Evolutionary conservation across 1,140 invertebrate genomes (phyloP), one percentile per base, ranked within the genome.

Genomic region (Drosophila grimshawi): DNA sequence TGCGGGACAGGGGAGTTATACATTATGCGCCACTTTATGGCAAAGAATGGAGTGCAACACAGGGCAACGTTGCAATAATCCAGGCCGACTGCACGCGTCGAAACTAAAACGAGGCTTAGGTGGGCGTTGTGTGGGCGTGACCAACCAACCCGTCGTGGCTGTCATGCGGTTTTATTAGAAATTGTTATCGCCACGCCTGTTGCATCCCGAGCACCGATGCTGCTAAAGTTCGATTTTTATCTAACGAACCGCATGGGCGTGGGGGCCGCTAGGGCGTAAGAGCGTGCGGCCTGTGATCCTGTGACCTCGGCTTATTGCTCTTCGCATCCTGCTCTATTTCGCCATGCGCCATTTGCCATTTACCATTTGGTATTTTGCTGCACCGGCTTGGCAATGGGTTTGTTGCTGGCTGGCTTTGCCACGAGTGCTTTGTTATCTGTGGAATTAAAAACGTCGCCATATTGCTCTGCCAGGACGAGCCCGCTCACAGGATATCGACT

Each of bases 141-240:
- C 61, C 53, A 70, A 69, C 55, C 37, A 57, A 19, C 19, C 19
- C 37, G 11, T 35, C 30, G 39, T 64, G 63, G 68, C 79, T 88
- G 83, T 88, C 83, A 88, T 88, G 83, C 49, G 83, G 83, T 83
- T 88, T 88, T 88, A 88, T 88, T 88, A 88, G 83, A 88, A 88
- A 88, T 88, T 83, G 83, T 88, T 88, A 88, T 88, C 83, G 68
- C 69, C 62, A 77, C 57, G 82, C 82, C 82, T 86, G 82, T 86
- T 86, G 78, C 81, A 71, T 56, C 27, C 46, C 4, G 27, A 48
- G 30, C 65, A 29, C 33, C 45, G 11, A 33, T 48, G 62, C 55
- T 72, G 53, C 82, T 82, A 80, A 88, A 88, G 69, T 88, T 88
- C 69, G 80, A 88, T 88, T 83, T 86, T 88, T 88, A 88, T 88